A percentile compares a stretch with the other conserved stretches of the same genome.
Evolutionary conservation across 2,797 vertebrate genomes (phyloP).

Genomic region (Helostoma temminkii): DNA sequence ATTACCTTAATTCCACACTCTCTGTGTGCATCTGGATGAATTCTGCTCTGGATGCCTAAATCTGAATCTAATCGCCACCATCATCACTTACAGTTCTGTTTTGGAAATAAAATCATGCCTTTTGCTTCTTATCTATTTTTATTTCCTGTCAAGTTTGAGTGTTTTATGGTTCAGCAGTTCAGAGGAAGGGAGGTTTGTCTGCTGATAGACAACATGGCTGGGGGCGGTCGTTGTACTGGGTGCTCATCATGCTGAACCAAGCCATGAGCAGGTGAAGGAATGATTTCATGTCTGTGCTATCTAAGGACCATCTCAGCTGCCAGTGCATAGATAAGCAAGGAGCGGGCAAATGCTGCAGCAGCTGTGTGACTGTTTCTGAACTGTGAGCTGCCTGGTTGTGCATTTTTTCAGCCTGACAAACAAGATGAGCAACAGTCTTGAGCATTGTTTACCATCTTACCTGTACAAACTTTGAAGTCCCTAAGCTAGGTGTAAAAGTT

Average conservation of each 20-base stretch:
- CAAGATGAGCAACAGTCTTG: conserved; percentile 42
- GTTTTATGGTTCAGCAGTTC: conserved; percentile 69
- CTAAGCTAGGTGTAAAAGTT: conserved; percentile 6
- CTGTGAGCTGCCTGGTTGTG: conserved; percentile 40
- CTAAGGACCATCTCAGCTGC: conserved; percentile 71
- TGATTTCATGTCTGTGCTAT: conserved; percentile 76
- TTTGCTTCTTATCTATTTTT: conserved; percentile 58
- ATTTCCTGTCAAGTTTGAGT: conserved; percentile 71
- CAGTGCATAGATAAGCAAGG: conserved; percentile 67
- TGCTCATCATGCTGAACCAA: conserved; percentile 53
- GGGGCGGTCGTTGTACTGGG: conserved; percentile 51
- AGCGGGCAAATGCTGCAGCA: conserved; percentile 59
- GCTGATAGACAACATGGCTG: conserved; percentile 66
- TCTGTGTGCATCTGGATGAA: conserved; percentile 34
- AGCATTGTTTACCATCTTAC: conserved; percentile 11
- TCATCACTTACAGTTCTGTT: conserved; percentile 35
- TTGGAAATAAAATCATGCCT: conserved; percentile 43
- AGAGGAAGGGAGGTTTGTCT: conserved; percentile 54
- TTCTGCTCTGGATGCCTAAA: conserved; percentile 47
- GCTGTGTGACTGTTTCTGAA: conserved; percentile 42
- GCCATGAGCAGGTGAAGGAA: conserved; percentile 69
- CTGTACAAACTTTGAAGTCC: background rate
- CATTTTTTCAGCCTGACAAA: conserved; percentile 42
- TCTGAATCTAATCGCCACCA: conserved; percentile 46
- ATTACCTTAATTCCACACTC: conserved; percentile 63